Evolutionary conservation across 92 coral and sea anemone genomes (phyloP).

Genomic region (Pocillopora grandis): DNA sequence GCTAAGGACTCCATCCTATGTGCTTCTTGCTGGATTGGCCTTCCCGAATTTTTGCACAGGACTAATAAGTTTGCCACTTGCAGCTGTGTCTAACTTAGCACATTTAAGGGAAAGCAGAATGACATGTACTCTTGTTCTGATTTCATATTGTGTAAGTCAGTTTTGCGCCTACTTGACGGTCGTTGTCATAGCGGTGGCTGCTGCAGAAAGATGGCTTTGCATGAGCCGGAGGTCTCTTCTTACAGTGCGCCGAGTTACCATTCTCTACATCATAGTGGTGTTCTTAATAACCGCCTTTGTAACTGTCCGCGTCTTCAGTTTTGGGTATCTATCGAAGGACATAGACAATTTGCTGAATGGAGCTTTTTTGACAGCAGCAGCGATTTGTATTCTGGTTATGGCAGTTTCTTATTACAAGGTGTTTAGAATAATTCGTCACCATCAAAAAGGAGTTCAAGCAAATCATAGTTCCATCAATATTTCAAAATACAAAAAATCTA

Average conservation of each 20-base stretch:
- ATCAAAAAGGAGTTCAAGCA: background rate
- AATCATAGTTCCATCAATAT: background rate
- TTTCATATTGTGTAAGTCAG: no score
- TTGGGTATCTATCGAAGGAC: background rate
- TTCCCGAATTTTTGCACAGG: conserved; percentile 16
- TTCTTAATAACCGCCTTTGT: background rate
- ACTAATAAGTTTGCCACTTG: background rate
- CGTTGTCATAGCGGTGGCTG: background rate
- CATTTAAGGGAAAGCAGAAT: no score
- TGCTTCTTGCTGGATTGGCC: conserved; percentile 13
- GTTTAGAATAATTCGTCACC: background rate
- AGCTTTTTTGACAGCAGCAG: background rate
- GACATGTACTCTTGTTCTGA: no score
- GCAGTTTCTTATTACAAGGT: background rate
- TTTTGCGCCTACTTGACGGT: no score
- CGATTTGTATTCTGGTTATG: background rate
- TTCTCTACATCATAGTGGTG: background rate
- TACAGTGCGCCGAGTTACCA: background rate
- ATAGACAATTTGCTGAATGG: background rate
- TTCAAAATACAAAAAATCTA: background rate
- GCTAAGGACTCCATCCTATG: conserved; percentile 9
- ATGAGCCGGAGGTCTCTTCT: conserved; percentile 10
- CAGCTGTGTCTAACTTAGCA: background rate
- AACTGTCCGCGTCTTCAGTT: background rate
- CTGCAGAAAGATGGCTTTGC: conserved; percentile 5